Percentiles rank a stretch among this genome's conserved stretches.
Evolutionary conservation across 2,888 invertebrate species (phyloP).

Genomic region (Trichopoda pennipes): DNA sequence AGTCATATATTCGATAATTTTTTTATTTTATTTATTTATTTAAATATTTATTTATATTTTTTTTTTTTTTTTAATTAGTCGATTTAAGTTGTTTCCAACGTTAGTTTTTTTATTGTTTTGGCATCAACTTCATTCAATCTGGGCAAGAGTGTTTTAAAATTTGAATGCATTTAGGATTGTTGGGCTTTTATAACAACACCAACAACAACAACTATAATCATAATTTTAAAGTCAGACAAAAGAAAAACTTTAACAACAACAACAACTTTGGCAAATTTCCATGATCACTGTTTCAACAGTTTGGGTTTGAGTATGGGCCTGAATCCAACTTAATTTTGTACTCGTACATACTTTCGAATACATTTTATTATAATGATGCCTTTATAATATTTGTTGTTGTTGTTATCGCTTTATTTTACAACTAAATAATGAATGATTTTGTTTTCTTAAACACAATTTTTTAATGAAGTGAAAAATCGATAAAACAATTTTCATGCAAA

Average conservation of each 20-base stretch:
- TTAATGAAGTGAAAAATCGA: not conserved
- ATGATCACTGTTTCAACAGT: too few species aligned
- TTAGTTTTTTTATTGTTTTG: conserved; percentile 50
- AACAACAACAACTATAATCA: too few species aligned
- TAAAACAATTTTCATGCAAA: not conserved
- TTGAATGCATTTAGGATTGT: conserved; percentile 1
- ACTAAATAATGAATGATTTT: conserved; percentile 8
- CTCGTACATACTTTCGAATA: too few species aligned
- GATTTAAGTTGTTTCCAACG: conserved; percentile 2
- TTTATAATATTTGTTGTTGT: not conserved
- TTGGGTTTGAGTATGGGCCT: too few species aligned
- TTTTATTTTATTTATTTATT: too few species aligned
- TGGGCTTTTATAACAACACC: too few species aligned
- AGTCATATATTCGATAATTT: too few species aligned
- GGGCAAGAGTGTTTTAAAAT: conserved; percentile 53
- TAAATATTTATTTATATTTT: not conserved
- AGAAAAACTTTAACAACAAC: too few species aligned
- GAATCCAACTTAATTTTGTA: too few species aligned
- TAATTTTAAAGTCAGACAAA: too few species aligned
- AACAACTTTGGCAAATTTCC: too few species aligned
- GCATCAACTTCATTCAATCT: conserved; percentile 58
- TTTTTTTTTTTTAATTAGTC: not conserved
- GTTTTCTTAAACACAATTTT: not conserved
- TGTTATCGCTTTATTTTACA: not conserved
- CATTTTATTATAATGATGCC: not conserved